Percentiles rank a stretch among this genome's conserved stretches.
phyloP scores from a whole-genome alignment of 2,888 invertebrate species.

The Melieria picta region DNA sequence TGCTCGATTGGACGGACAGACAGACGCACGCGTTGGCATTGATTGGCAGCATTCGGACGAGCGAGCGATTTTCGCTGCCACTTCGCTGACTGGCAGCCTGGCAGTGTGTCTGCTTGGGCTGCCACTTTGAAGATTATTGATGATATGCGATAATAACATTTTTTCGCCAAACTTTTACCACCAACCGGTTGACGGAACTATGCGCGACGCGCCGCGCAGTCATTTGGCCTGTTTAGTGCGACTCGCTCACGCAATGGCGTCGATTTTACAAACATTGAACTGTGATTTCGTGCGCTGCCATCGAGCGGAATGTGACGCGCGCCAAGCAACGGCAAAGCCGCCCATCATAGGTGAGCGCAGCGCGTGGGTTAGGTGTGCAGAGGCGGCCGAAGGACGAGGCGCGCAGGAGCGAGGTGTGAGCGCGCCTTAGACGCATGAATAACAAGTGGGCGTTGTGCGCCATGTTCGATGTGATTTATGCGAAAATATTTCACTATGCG shows the following conservation, averaged over 20 bases:
- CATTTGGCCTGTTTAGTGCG: too few species aligned
- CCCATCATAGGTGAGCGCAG: too few species aligned
- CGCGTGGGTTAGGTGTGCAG: too few species aligned
- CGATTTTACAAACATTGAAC: neutral
- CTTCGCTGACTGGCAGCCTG: neutral
- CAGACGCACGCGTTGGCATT: neutral
- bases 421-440: too few species aligned
- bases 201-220: too few species aligned
- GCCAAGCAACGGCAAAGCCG: too few species aligned
- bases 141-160: conserved; percentile 30
- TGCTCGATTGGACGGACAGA: neutral
- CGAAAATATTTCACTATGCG: neutral
- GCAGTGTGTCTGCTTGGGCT: conserved; percentile 9
- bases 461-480: neutral
- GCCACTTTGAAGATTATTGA: conserved; percentile 35
- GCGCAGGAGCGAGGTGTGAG: too few species aligned
- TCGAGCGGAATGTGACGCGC: too few species aligned
- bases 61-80: neutral
- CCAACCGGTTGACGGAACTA: neutral
- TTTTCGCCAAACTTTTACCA: neutral
- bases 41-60: neutral
- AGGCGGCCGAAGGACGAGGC: too few species aligned
- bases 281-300: neutral
- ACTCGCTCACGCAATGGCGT: neutral
- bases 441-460: too few species aligned